Percentiles rank a stretch among this genome's conserved stretches.
phyloP scores from a whole-genome alignment of 2,797 vertebrate species.

The Brachyalestes nurse region DNA sequence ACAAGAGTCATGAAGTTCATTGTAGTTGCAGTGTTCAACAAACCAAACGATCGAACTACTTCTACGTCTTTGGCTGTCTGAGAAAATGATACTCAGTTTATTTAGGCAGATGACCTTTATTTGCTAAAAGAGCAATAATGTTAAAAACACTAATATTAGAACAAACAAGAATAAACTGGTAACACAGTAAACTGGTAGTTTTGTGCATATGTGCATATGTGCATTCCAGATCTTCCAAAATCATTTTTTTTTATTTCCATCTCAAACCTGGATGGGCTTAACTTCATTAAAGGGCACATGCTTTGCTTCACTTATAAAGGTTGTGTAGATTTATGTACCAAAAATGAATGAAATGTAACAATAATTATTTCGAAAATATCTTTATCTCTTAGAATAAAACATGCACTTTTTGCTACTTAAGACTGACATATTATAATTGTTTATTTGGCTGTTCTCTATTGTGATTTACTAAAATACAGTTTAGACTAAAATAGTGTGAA shows the following conservation, averaged over 20 bases:
- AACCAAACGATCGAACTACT: background rate
- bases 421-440: no score
- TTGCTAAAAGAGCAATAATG: background rate
- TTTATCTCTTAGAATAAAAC: background rate
- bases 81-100: background rate
- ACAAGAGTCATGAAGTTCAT: constrained; percentile 1
- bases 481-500: background rate
- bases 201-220: background rate
- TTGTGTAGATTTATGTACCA: no score
- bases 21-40: background rate
- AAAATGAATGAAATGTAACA: no score
- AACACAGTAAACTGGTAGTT: background rate
- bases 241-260: no score
- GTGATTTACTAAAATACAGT: background rate
- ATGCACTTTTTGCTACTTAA: background rate
- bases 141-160: background rate
- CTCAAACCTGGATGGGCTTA: no score
- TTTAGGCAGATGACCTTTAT: background rate
- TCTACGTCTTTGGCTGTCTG: background rate
- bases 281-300: no score
- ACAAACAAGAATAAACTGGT: background rate
- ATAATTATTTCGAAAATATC: no score
- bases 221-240: background rate
- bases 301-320: no score
- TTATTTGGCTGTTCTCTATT: background rate